These are phyloP conservation scores for Florisuga fusca DNA, from an alignment of 2,797 vertebrate genomes.

Conservation along the genomic window DNA sequence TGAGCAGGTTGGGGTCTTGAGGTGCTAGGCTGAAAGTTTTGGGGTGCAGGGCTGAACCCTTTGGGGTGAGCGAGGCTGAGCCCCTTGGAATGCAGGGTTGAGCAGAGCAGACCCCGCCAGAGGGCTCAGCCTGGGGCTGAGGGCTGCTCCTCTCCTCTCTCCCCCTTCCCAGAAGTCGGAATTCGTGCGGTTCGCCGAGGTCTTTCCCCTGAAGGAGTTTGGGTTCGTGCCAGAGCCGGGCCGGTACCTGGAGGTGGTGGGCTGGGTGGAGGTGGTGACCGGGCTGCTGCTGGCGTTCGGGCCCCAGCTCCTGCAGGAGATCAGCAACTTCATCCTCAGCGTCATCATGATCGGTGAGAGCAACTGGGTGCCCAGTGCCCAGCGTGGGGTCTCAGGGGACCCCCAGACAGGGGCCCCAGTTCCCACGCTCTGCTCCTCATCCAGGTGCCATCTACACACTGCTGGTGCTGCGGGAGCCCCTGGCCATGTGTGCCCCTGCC, in stretches of 20 bases:
- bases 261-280: slow-evolving; percentile 78
- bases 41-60: not conserved
- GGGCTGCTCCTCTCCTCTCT: not conserved
- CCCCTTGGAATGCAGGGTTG: not conserved
- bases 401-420: rapidly evolving
- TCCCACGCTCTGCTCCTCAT: not conserved
- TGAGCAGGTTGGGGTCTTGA: too few relatives aligned
- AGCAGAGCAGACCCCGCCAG: rapidly evolving
- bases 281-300: slow-evolving; percentile 79
- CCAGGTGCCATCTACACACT: slow-evolving; percentile 82
- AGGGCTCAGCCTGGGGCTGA: not conserved
- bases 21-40: not conserved
- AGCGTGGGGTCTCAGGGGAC: rapidly evolving
- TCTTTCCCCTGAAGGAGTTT: slow-evolving; percentile 77
- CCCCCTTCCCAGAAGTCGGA: slow-evolving; percentile 63
- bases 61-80: not conserved
- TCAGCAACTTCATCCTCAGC: slow-evolving; percentile 81
- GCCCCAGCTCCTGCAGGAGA: slow-evolving; percentile 77
- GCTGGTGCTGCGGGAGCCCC: slow-evolving; percentile 74
- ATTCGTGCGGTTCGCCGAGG: slow-evolving; percentile 78
- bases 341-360: slow-evolving; percentile 83
- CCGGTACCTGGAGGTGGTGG: slow-evolving; percentile 72
- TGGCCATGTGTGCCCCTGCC: slow-evolving; percentile 75
- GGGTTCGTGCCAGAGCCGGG: slow-evolving; percentile 73
- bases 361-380: rapidly evolving